phyloP scores from a whole-genome alignment of 92 coral and sea anemone genomes.

The Plumapathes pennacea region DNA sequence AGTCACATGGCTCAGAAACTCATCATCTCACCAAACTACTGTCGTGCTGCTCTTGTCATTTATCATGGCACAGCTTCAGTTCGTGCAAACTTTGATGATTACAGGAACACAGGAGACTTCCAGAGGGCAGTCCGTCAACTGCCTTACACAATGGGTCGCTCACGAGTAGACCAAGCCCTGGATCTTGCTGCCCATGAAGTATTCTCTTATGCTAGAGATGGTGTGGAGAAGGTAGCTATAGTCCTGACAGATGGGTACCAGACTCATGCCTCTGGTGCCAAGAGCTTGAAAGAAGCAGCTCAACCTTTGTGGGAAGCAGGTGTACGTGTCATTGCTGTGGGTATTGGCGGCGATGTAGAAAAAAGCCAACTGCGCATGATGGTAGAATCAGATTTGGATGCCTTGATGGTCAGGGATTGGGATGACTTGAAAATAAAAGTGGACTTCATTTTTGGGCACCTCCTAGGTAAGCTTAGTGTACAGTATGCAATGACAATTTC shows the following conservation, averaged over 20 bases:
- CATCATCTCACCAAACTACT: slow-evolving; percentile 30
- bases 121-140: slow-evolving; percentile 40
- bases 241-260: slow-evolving; percentile 54
- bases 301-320: slow-evolving; percentile 54
- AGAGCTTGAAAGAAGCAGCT: slow-evolving; percentile 40
- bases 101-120: slow-evolving; percentile 41
- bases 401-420: slow-evolving; percentile 25
- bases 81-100: slow-evolving; percentile 33
- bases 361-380: slow-evolving; percentile 24
- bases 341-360: slow-evolving; percentile 50
- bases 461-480: too few species aligned
- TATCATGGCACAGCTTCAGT: slow-evolving; percentile 38
- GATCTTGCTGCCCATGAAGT: too few species aligned
- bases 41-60: slow-evolving; percentile 52
- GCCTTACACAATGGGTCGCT: slow-evolving; percentile 46
- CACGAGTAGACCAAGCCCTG: slow-evolving; percentile 51
- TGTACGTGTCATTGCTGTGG: slow-evolving; percentile 56
- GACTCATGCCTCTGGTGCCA: slow-evolving; percentile 30
- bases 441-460: too few species aligned
- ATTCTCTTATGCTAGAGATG: slow-evolving; percentile 49
- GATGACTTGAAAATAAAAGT: too few species aligned
- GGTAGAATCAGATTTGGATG: slow-evolving; percentile 23
- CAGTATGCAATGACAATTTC: too few species aligned
- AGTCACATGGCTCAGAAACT: slow-evolving; percentile 49
- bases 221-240: slow-evolving; percentile 61